Conservation (phyloP, 2,888 invertebrate species). For the Caenorhabditis sulstoni region DNA sequence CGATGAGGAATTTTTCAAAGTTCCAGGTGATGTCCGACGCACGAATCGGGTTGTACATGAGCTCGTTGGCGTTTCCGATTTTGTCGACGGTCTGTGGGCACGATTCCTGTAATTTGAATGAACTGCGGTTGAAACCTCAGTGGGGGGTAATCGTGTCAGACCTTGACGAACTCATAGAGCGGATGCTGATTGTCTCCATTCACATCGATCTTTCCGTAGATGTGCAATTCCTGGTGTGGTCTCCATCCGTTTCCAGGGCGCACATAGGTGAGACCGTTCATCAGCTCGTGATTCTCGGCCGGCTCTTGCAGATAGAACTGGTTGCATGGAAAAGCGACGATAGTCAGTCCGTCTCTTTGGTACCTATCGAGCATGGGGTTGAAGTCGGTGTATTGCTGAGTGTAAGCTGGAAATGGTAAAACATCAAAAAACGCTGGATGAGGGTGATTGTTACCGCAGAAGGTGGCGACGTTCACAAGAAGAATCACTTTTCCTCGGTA, state of each 20-base stretch:
- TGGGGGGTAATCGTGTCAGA: too few species aligned
- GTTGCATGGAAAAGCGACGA: slow-evolving; percentile 80
- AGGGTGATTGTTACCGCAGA: slow-evolving; percentile 76
- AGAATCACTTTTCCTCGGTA: slow-evolving; percentile 78
- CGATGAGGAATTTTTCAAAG: slow-evolving; percentile 80
- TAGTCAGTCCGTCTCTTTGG: slow-evolving; percentile 73
- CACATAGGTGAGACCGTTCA: slow-evolving; percentile 79
- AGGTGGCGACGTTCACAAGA: slow-evolving; percentile 79
- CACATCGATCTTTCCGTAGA: slow-evolving; percentile 80
- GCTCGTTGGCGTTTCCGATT: slow-evolving; percentile 78
- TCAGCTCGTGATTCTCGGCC: slow-evolving; percentile 80
- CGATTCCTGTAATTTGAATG: slow-evolving; percentile 72
- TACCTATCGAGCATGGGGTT: slow-evolving; percentile 79
- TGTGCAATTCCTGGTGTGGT: slow-evolving; percentile 79
- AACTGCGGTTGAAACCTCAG: too few species aligned
- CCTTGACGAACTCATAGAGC: slow-evolving; percentile 75
- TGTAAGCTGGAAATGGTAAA: slow-evolving; percentile 79
- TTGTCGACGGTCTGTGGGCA: slow-evolving; percentile 80
- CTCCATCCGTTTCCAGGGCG: slow-evolving; percentile 80
- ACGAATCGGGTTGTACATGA: slow-evolving; percentile 79
- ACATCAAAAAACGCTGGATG: too few species aligned
- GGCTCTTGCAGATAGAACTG: slow-evolving; percentile 80
- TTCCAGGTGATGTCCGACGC: slow-evolving; percentile 80
- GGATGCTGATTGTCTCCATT: slow-evolving; percentile 80
- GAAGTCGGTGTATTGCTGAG: slow-evolving; percentile 80